Base-by-base conservation (phyloP, 1,140 invertebrate species). In the Aphelenchoides avenae region DNA sequence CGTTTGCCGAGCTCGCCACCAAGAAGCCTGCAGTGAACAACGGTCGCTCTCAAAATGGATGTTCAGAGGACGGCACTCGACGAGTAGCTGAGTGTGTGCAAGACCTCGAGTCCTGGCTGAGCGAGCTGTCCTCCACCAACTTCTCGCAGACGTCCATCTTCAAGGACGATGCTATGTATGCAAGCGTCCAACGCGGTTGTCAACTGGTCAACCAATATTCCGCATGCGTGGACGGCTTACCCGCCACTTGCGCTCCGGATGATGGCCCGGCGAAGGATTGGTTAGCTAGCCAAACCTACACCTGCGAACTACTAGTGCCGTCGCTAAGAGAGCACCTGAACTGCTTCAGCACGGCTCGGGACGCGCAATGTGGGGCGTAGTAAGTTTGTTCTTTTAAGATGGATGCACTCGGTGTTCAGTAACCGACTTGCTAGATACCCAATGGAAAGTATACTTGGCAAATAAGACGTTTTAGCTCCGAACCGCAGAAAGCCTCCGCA, bases 231-330 rank as follows among this genome's bases (percentile, higher is more conserved):
- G 66, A 64, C 13, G 70, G 58, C 52, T 41, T 53, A 13, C 37
- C 67, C 1, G 43, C 55, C 4, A 55, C 39, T 15, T 71, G 59
- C 48, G 48, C 42, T 18, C 33, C 34, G 20, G 47, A 67, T 33
- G 46, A 65, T 56, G n/a, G 48, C 9, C 44, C 47, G n/a, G 44
- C 59, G 34, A 49, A 51, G 49, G 50, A 60, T 39, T 70, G 58
- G 54, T 29, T 39, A 30, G 40, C 24, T 31, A 24, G 62, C 3
- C 75, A 74, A 40, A 57, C 68, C 52, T 74, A 71, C 47, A 36
- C 62, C 3, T 74, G 71, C 41, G 75, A 74, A 54, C 47, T 74
- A 18, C 41, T 74, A 9, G 67, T 71, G 9, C 71, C 71, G 2
- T 57, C 71, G 0, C 47, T 73, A n/a, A 39, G 43, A 39, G 71